Base-by-base conservation (phyloP, 2,797 vertebrate genomes). In the Sebastiscus albofasciatus region DNA sequence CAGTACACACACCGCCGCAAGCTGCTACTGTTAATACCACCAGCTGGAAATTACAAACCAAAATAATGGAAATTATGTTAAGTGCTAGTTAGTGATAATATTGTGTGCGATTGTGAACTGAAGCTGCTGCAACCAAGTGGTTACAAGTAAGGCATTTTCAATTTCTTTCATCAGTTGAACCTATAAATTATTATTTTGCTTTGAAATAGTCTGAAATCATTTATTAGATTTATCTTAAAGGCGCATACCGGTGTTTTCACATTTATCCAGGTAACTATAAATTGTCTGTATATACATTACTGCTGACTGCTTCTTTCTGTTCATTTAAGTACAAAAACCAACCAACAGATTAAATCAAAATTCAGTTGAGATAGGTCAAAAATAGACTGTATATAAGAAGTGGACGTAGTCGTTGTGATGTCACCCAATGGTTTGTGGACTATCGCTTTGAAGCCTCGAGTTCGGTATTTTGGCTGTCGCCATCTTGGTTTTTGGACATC, bases 1-100 rank as follows among this genome's bases (percentile, higher is more conserved):
- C 65, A 13, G 61, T n/a, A 54, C 52, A 33, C 65, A 39, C 83
- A 60, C 36, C 9, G 82, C 79, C 34, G 26, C 69, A 0, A 72
- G 75, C 81, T 64, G 69, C 78, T 77, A 66, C 81, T 64, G 69
- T 76, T 77, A 66, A 87, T 26, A 75, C 55, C 9, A 76, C 79
- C 82, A 77, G 11, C 49, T 34, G 69, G 54, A 74, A 72, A 27
- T 77, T 54, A 22, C 39, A 52, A 68, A 55, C 24, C 64, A 29
- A 73, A 83, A 69, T 64, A 75, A 49, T 16, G 29, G 12, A 6
- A 65, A 52, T 67, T 10, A 62, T 71, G 61, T 74, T 34, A 67
- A 62, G 16, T n/a, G 16, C 29, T 1, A 11, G 20, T 61, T 71
- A 18, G 66, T 79, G 42, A 59, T 29, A n/a, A 74, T n/a, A 62